Evolutionary conservation across 2,888 invertebrate species (phyloP).

Genomic region (Rhingia campestris): DNA sequence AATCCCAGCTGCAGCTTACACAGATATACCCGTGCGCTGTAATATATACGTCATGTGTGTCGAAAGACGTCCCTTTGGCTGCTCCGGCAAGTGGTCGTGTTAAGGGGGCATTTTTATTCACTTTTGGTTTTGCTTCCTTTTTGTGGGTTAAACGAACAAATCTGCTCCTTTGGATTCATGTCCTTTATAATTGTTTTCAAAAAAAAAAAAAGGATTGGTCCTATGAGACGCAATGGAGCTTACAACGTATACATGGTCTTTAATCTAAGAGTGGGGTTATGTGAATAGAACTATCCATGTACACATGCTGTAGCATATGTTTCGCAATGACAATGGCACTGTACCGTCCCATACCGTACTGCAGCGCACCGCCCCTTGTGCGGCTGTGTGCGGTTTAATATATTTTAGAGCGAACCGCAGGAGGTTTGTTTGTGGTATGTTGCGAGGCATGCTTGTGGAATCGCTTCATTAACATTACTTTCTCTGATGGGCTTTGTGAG

Average conservation of each 20-base stretch:
- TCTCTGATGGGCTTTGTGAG: background rate
- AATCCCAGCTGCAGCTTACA: conserved; percentile 41
- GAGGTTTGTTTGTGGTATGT: conserved; percentile 46
- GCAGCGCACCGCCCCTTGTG: background rate
- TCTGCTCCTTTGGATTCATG: conserved; percentile 67
- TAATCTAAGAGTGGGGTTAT: conserved; percentile 39
- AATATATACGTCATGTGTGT: conserved; percentile 21
- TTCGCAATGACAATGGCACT: conserved; percentile 2
- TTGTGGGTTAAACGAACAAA: conserved; percentile 57
- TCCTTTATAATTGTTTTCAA: conserved; percentile 61
- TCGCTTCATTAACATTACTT: conserved; percentile 49
- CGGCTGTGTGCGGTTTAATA: conserved; percentile 29
- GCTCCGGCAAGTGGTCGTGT: conserved; percentile 62
- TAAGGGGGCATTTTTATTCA: conserved; percentile 8
- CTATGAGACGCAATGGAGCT: conserved; percentile 10
- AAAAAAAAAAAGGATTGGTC: background rate
- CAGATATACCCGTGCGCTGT: conserved; percentile 15
- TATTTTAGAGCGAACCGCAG: conserved; percentile 42
- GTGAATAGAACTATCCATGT: conserved; percentile 57
- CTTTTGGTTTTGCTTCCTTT: conserved; percentile 24
- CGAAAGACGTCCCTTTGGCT: conserved; percentile 35
- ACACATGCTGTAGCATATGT: conserved; percentile 32
- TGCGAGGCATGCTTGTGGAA: conserved; percentile 39
- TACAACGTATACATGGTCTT: conserved; percentile 13
- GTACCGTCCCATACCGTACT: background rate